These are phyloP conservation scores for Monomorium pharaonis DNA, from an alignment of 1,140 invertebrate species.

Conservation along the genomic window DNA sequence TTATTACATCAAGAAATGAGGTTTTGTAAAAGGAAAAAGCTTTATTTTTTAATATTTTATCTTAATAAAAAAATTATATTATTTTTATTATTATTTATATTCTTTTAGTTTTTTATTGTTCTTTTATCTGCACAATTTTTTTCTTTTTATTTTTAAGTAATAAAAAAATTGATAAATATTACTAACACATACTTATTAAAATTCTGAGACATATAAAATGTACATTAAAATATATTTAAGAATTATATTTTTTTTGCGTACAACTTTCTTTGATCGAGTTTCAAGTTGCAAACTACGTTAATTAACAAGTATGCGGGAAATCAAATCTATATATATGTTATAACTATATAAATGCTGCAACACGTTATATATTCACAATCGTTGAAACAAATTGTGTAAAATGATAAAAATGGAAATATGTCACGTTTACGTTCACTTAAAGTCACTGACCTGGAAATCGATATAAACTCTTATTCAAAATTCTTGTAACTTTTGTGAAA, in stretches of 20 bases:
- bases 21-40: neutral
- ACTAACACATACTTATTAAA: neutral
- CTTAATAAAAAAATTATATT: neutral
- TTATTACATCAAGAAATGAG: neutral
- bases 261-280: neutral
- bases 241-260: neutral
- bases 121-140: neutral
- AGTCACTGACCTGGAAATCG: neutral
- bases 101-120: neutral
- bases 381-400: neutral
- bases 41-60: slow-evolving; percentile 3
- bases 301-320: neutral
- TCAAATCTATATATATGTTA: neutral
- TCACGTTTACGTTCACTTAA: neutral
- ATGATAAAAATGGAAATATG: neutral
- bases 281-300: neutral
- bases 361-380: neutral
- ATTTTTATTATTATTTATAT: neutral
- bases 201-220: neutral
- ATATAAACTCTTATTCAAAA: neutral
- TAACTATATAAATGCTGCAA: neutral
- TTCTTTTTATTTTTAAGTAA: neutral
- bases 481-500: neutral
- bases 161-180: neutral
- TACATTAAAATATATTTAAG: neutral